A percentile compares a stretch with the other conserved stretches of the same genome.
phyloP scores from a whole-genome alignment of 2,888 invertebrate species.

The Stenodema calcarata region DNA sequence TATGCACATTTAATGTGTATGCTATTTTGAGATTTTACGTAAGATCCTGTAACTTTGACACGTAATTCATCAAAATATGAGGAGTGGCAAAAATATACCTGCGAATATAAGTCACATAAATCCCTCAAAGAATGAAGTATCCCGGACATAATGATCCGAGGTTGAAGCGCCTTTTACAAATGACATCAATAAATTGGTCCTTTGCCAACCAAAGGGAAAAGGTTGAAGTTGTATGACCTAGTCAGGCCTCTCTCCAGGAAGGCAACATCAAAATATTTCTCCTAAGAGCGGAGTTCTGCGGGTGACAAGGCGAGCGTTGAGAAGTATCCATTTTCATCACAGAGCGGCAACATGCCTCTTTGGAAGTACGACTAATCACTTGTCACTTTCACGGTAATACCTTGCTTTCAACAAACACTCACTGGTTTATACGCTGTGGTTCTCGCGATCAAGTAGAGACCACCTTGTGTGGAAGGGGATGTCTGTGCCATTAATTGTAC shows the following conservation, averaged over 20 bases:
- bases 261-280: not conserved
- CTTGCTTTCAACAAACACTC: not conserved
- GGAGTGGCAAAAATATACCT: no score
- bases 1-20: no score
- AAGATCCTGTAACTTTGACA: no score
- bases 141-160: no score
- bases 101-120: no score
- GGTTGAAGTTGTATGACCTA: not conserved
- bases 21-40: no score
- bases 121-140: no score
- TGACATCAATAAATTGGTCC: no score
- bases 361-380: not conserved
- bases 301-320: not conserved
- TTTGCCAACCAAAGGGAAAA: not conserved
- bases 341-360: not conserved
- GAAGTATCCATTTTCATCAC: slow-evolving; percentile 2
- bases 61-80: no score
- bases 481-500: not conserved
- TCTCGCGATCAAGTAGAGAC: not conserved
- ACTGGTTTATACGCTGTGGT: not conserved
- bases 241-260: not conserved
- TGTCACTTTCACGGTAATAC: not conserved
- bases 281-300: not conserved
- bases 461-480: not conserved
- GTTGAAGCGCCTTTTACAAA: no score